phyloP scores from a whole-genome alignment of 1,140 invertebrate genomes.

The Akabosia matsudoensis region DNA sequence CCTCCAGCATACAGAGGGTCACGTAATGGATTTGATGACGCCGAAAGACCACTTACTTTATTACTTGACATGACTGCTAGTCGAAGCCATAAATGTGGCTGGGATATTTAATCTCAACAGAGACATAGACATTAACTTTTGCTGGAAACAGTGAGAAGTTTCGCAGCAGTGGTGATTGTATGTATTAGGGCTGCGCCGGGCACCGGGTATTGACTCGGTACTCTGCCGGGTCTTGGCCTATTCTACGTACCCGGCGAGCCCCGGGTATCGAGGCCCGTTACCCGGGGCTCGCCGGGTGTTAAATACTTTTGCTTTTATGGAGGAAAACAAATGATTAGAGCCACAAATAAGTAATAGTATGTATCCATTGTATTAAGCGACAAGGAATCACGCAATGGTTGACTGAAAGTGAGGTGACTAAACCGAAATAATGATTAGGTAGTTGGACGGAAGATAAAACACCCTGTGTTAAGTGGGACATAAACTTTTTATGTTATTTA shows the following conservation, averaged over 20 bases:
- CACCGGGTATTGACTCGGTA: too few relatives aligned
- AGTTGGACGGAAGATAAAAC: not conserved
- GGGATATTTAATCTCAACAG: not conserved
- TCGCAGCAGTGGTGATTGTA: not conserved
- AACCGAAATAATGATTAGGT: not conserved
- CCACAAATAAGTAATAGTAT: too few relatives aligned
- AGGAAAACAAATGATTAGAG: too few relatives aligned
- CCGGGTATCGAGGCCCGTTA: too few relatives aligned
- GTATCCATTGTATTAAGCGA: too few relatives aligned
- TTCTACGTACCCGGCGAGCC: too few relatives aligned
- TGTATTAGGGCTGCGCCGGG: too few relatives aligned
- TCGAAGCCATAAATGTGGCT: not conserved
- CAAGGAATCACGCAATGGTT: too few relatives aligned
- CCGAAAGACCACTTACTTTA: conserved; percentile 11
- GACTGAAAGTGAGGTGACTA: not conserved
- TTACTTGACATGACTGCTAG: not conserved
- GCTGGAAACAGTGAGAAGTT: not conserved
- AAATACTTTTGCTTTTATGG: too few relatives aligned
- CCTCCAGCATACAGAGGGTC: not conserved
- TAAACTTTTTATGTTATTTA: not conserved
- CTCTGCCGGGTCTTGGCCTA: too few relatives aligned
- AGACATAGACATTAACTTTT: not conserved
- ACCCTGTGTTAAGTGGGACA: not conserved
- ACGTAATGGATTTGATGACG: conserved; percentile 16
- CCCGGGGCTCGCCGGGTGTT: too few relatives aligned